Percentiles rank a stretch among this genome's conserved stretches.
Evolutionary conservation across 1,140 invertebrate species (phyloP).

Genomic region (Drosophila arizonae): DNA sequence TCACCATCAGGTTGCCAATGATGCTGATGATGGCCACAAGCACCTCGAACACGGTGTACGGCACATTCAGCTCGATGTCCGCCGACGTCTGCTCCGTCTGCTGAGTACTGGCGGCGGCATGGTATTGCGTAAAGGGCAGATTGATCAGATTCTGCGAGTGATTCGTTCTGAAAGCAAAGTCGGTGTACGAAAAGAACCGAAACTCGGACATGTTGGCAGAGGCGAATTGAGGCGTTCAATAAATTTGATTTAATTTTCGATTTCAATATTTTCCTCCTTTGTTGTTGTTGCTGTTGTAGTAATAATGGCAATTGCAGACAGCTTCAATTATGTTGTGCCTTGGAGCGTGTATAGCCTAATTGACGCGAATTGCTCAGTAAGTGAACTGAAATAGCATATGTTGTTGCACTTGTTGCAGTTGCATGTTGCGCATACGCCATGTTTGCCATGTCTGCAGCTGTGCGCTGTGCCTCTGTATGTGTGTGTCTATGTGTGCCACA

Average conservation of each 20-base stretch:
- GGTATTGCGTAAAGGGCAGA: constrained; percentile 60
- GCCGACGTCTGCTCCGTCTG: constrained; percentile 28
- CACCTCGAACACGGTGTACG: constrained; percentile 87
- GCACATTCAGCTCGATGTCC: constrained; percentile 71
- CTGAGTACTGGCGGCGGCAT: constrained; percentile 34
- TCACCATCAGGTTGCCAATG: constrained; percentile 92
- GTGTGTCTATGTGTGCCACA: neutral
- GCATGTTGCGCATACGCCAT: constrained; percentile 74
- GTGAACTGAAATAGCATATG: constrained; percentile 46
- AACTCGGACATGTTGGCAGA: constrained; percentile 76
- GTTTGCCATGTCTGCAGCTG: constrained; percentile 36
- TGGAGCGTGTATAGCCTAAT: constrained; percentile 57
- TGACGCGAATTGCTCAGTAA: constrained; percentile 52
- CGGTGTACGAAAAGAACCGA: constrained; percentile 69
- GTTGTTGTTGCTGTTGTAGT: neutral
- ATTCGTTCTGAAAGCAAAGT: constrained; percentile 61
- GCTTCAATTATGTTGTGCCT: constrained; percentile 62
- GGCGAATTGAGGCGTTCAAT: neutral
- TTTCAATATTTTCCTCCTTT: neutral
- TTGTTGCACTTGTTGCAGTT: constrained; percentile 48
- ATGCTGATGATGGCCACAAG: constrained; percentile 91
- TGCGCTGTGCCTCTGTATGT: neutral
- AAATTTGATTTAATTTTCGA: neutral
- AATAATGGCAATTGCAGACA: constrained; percentile 1
- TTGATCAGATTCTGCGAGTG: constrained; percentile 55